Evolutionary conservation across 2,888 invertebrate species (phyloP).

Genomic region (Chromoteleia sp.): DNA sequence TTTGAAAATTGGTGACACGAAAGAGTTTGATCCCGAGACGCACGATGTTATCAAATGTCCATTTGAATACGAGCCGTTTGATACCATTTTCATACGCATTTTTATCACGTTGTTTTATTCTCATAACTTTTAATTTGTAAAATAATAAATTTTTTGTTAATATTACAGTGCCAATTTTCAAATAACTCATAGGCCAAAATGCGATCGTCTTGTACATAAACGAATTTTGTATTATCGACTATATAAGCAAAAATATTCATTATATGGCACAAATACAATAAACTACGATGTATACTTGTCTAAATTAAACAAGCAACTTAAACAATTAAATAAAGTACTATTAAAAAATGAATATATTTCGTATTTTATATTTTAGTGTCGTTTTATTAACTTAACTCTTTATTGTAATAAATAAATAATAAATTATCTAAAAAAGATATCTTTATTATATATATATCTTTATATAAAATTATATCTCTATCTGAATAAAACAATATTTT

Average conservation of each 20-base stretch:
- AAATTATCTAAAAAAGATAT: too few relatives aligned
- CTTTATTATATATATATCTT: too few relatives aligned
- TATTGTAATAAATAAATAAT: too few relatives aligned
- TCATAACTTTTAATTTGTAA: constrained; percentile 43
- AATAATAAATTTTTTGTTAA: constrained; percentile 38
- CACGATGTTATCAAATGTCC: too few relatives aligned
- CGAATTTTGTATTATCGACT: constrained; percentile 80
- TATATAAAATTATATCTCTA: too few relatives aligned
- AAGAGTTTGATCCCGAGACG: too few relatives aligned
- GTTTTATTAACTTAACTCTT: constrained; percentile 2
- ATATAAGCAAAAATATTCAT: constrained; percentile 74
- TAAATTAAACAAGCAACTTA: too few relatives aligned
- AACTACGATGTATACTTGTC: constrained; percentile 80
- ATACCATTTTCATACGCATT: constrained; percentile 34
- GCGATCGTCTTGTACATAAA: constrained; percentile 70
- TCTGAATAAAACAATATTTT: too few relatives aligned
- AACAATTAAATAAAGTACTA: constrained; percentile 81
- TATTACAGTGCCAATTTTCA: constrained; percentile 64
- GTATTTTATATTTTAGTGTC: constrained; percentile 79
- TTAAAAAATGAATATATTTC: constrained; percentile 77
- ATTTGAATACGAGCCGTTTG: constrained; percentile 19
- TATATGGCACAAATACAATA: constrained; percentile 73
- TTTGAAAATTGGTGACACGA: constrained; percentile 53
- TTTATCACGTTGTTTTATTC: constrained; percentile 30
- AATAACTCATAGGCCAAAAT: constrained; percentile 44